A percentile compares a stretch with the other conserved stretches of the same genome.
These are phyloP conservation scores for Lutjanus erythropterus DNA, from an alignment of 2,113 vertebrate genomes.

Conservation along the genomic window DNA sequence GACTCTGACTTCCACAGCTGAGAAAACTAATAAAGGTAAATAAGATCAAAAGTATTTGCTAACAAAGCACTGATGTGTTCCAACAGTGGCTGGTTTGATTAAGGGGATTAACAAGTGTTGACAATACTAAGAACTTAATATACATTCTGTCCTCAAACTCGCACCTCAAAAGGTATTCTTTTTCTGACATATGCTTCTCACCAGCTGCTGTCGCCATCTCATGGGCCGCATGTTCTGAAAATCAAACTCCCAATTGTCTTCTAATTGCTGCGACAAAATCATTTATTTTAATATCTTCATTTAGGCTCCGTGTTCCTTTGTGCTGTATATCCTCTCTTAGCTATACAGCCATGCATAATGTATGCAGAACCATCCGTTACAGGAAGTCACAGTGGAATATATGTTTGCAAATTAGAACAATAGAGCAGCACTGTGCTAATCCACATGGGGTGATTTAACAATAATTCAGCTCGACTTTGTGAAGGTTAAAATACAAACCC, in stretches of 20 bases:
- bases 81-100: constrained; percentile 34
- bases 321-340: not conserved
- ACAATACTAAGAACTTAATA: constrained; percentile 39
- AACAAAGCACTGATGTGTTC: constrained; percentile 42
- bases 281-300: constrained; percentile 53
- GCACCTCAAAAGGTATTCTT: constrained; percentile 34
- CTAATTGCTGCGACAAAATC: constrained; percentile 60
- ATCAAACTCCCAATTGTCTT: constrained; percentile 57
- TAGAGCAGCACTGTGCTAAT: constrained; percentile 26
- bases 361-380: constrained; percentile 15
- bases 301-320: constrained; percentile 22
- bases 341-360: constrained; percentile 26
- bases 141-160: constrained; percentile 23
- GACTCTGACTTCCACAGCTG: not conserved
- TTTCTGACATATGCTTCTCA: constrained; percentile 68
- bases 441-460: constrained; percentile 56
- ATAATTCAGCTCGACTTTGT: constrained; percentile 63
- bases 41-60: constrained; percentile 43
- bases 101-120: constrained; percentile 50
- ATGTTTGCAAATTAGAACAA: constrained; percentile 61
- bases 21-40: constrained; percentile 56
- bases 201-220: constrained; percentile 73
- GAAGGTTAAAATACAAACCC: constrained; percentile 65
- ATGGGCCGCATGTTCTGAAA: constrained; percentile 58
- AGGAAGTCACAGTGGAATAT: constrained; percentile 51